These are phyloP conservation scores for Drymonia ruficornis DNA, from an alignment of 2,888 invertebrate genomes.

Conservation along the genomic window DNA sequence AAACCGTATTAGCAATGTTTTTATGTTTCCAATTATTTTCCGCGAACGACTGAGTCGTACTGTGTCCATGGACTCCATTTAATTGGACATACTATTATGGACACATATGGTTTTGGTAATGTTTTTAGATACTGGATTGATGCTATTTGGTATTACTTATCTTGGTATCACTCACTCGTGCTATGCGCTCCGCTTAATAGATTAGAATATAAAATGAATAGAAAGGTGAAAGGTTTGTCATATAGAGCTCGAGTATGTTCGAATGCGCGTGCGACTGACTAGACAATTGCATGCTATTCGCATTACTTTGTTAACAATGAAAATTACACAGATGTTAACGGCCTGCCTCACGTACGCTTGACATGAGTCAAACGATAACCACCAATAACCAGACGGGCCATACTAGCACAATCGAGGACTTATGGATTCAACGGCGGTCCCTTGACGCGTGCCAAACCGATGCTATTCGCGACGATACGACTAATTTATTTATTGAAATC, in stretches of 20 bases:
- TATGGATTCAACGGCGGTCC: conserved; percentile 77
- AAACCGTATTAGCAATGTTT: too few relatives aligned
- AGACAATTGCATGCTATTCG: conserved; percentile 43
- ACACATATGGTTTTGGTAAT: too few relatives aligned
- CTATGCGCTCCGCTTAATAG: too few relatives aligned
- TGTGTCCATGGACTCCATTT: too few relatives aligned
- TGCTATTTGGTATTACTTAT: too few relatives aligned
- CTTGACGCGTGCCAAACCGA: conserved; percentile 79
- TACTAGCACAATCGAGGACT: conserved; percentile 65
- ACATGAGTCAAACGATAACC: conserved; percentile 77
- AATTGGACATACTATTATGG: too few relatives aligned
- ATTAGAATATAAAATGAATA: too few relatives aligned
- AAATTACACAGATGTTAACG: conserved; percentile 75
- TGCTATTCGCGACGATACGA: conserved; percentile 78
- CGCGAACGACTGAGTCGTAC: too few relatives aligned
- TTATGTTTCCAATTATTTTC: too few relatives aligned
- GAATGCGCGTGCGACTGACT: conserved; percentile 15
- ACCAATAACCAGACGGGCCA: conserved; percentile 60
- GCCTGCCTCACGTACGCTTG: conserved; percentile 68
- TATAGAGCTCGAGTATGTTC: conserved; percentile 25
- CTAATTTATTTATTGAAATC: conserved; percentile 85
- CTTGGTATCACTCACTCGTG: too few relatives aligned
- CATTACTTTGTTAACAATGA: conserved; percentile 69
- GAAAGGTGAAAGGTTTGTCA: background rate
- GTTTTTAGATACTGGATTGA: too few relatives aligned